Base-by-base conservation (phyloP, 2,113 vertebrate genomes). In the Melanostigma gelatinosum region DNA sequence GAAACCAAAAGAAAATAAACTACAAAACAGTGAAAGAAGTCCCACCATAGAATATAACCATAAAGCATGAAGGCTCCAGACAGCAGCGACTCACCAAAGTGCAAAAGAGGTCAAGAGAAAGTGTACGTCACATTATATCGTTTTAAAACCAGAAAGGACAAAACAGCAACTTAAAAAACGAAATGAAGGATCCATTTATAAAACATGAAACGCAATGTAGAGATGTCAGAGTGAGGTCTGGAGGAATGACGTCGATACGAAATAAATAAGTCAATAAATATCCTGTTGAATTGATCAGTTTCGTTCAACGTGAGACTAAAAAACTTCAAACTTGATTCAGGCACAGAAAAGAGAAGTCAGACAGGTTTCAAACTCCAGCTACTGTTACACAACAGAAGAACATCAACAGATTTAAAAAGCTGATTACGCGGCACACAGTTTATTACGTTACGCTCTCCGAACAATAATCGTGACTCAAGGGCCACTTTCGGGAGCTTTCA, bases 31-130 rank as follows among this genome's bases (percentile, higher is more conserved):
- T 6, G 61, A 80, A 70, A 79, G 34, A 34, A 76, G 48, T 12
- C 80, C 75, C 64, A 89, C 58, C 48, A 29, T 78, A 62, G 16
- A 87, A 86, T 58, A 62, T 16, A 87, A 86, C 55, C 60, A 77
- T 76, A 40, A 27, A 78, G 75, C 46, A 1, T 48, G 54, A 57
- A 29, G 24, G 50, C 73, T 67, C 79, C 34, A 79, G 85, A 82
- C 62, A 72, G 69, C 55, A 68, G 82, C 11, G 40, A 81, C 15
- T 73, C 36, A 72, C 52, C 62, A 74, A 92, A 80, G 70, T 76
- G 82, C 71, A 75, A 79, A 68, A 32, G 61, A 84, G 20, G 70
- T 75, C 38, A 63, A 20, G 76, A 65, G 62, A 63, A 83, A 32
- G 70, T 70, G 6, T 62, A 52, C 67, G 60, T n/a, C 6, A 13